phyloP scores from a whole-genome alignment of 2,888 invertebrate species.

The Agrotis clavis region DNA sequence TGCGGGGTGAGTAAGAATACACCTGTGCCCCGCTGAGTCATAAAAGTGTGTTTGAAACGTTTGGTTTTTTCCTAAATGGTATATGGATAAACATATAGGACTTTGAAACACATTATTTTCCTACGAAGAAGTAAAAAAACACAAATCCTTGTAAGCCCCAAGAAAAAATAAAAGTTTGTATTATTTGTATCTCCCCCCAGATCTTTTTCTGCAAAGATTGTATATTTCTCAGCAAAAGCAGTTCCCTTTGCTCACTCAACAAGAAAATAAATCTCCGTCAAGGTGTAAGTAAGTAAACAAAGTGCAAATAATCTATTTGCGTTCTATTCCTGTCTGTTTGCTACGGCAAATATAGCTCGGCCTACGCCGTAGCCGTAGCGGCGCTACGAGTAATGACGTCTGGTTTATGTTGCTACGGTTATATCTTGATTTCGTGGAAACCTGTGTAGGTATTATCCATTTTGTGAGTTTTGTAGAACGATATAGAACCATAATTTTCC shows the following conservation, averaged over 20 bases:
- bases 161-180: background rate
- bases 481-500: background rate
- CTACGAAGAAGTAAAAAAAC: conserved; percentile 3
- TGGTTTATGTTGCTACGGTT: conserved; percentile 11
- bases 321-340: conserved; percentile 45
- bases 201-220: conserved; percentile 33
- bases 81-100: background rate
- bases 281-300: conserved; percentile 51
- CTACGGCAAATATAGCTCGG: conserved; percentile 37
- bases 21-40: background rate
- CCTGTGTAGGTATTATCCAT: conserved; percentile 4
- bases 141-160: conserved; percentile 7
- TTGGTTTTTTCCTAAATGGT: background rate
- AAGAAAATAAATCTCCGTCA: conserved; percentile 41
- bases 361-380: conserved; percentile 59
- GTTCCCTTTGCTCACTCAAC: conserved; percentile 14
- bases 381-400: conserved; percentile 56
- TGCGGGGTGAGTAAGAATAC: background rate
- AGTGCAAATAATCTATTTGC: conserved; percentile 61
- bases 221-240: conserved; percentile 27
- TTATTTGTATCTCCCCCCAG: conserved; percentile 23
- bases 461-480: background rate
- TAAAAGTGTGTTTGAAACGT: background rate
- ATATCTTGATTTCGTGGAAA: conserved; percentile 22
- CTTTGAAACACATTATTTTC: too few relatives aligned